A percentile compares a stretch with the other conserved stretches of the same genome.
Conservation (phyloP, 2,888 invertebrate genomes). For the Microctonus brassicae region DNA sequence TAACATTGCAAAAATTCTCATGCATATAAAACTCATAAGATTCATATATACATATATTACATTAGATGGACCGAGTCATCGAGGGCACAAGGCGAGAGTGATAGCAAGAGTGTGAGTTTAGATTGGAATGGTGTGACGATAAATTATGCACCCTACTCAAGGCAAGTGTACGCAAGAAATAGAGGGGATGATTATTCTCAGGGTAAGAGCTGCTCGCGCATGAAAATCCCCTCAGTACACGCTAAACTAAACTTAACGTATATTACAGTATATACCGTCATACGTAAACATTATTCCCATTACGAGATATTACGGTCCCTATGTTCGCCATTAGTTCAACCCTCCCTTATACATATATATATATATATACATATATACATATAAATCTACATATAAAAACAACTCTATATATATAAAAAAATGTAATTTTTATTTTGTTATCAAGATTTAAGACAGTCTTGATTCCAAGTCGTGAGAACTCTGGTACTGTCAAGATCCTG, state of each 20-base stretch:
- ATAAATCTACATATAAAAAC: conserved; percentile 3
- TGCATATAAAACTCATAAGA: conserved; percentile 48
- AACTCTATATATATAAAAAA: neutral
- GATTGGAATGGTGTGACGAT: conserved; percentile 55
- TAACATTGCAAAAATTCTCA: conserved; percentile 56
- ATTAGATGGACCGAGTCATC: conserved; percentile 30
- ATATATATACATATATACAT: conserved; percentile 17
- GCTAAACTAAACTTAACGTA: conserved; percentile 60
- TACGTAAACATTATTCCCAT: conserved; percentile 65
- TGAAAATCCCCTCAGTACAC: conserved; percentile 40
- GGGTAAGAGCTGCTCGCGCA: conserved; percentile 27
- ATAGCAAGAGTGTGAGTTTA: conserved; percentile 27
- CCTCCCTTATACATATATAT: conserved; percentile 23
- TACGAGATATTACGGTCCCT: conserved; percentile 65
- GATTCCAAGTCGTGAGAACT: neutral
- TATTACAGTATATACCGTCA: conserved; percentile 65
- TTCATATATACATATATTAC: too few relatives aligned
- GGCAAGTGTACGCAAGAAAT: conserved; percentile 11
- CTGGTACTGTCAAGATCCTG: neutral
- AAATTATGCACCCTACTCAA: conserved; percentile 67
- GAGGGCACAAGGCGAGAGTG: conserved; percentile 18
- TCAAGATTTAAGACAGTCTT: neutral
- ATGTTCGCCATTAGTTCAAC: conserved; percentile 59
- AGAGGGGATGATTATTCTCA: conserved; percentile 3
- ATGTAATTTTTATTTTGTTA: neutral